phyloP scores from a whole-genome alignment of 2,797 vertebrate species.

The Tarsius wallacei region DNA sequence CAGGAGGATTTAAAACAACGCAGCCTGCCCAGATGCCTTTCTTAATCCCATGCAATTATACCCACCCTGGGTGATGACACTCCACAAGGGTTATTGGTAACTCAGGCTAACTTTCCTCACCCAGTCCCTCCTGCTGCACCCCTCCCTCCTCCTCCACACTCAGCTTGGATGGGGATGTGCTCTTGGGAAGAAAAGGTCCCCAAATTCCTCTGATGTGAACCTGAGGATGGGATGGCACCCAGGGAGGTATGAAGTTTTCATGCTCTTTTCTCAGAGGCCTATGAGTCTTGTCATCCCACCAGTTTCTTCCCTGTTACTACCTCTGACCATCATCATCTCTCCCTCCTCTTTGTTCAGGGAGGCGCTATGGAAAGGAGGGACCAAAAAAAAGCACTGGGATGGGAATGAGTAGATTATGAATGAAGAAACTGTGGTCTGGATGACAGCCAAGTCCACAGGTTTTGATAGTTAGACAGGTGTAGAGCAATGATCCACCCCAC shows the following conservation, averaged over 20 bases:
- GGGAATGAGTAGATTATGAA: neutral
- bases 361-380: neutral
- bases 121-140: neutral
- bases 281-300: neutral
- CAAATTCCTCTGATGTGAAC: neutral
- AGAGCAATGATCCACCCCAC: neutral
- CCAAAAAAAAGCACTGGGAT: neutral
- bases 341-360: neutral
- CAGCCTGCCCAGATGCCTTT: conserved; percentile 34
- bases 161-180: neutral
- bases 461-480: neutral
- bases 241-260: neutral
- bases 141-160: conserved; percentile 45
- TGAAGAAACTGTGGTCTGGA: neutral
- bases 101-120: conserved; percentile 1
- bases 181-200: neutral
- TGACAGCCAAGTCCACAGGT: neutral
- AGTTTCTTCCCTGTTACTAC: neutral
- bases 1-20: conserved; percentile 32
- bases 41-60: conserved; percentile 69
- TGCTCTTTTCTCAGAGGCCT: neutral
- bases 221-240: neutral
- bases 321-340: neutral
- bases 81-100: conserved; percentile 26
- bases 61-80: conserved; percentile 74